These are phyloP conservation scores for Dexiosoma caninum DNA, from an alignment of 2,888 invertebrate species.

Conservation along the genomic window DNA sequence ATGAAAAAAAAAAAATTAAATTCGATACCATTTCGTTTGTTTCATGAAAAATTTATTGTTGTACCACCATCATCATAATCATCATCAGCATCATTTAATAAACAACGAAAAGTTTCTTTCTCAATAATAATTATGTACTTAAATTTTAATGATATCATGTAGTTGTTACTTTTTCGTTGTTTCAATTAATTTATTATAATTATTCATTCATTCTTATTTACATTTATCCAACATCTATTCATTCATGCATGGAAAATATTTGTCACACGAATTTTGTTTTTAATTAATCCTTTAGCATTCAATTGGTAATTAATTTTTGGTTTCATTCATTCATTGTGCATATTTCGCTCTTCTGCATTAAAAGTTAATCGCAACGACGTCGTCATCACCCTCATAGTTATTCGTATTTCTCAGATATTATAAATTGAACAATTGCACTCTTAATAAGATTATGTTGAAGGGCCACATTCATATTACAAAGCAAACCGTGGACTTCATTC, in stretches of 20 bases:
- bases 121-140: slow-evolving; percentile 30
- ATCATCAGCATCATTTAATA: slow-evolving; percentile 11
- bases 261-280: slow-evolving; percentile 55
- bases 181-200: slow-evolving; percentile 44
- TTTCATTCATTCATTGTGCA: slow-evolving; percentile 8
- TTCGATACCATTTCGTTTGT: background rate
- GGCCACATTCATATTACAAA: too few species aligned
- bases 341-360: background rate
- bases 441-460: too few species aligned
- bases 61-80: slow-evolving; percentile 2
- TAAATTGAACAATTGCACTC: too few species aligned
- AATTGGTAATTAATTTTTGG: slow-evolving; percentile 50
- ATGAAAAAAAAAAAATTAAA: background rate
- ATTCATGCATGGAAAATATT: slow-evolving; percentile 26
- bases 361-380: background rate
- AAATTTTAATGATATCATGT: background rate
- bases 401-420: too few species aligned
- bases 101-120: background rate
- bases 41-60: background rate
- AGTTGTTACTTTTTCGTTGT: background rate
- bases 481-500: too few species aligned
- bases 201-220: background rate
- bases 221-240: background rate
- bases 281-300: slow-evolving; percentile 41
- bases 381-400: background rate